These are phyloP conservation scores for Charaxes varanes DNA, from an alignment of 1,140 invertebrate species.

Conservation along the genomic window DNA sequence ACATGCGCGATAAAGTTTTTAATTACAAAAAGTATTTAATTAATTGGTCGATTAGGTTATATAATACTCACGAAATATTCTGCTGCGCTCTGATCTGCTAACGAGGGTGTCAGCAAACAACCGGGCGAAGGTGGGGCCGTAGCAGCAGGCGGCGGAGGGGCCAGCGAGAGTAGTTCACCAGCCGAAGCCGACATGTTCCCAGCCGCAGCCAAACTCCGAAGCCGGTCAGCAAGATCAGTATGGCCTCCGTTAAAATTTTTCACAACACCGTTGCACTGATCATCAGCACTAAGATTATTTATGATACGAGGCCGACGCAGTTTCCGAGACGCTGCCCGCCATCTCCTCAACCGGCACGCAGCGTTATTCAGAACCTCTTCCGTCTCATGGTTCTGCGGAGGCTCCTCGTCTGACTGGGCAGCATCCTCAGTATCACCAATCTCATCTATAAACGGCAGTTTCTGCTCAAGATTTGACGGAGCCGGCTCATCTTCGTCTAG, in stretches of 20 bases:
- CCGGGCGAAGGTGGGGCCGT: conserved; percentile 62
- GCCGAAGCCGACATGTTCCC: conserved; percentile 70
- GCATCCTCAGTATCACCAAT: conserved; percentile 33
- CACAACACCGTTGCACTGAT: conserved; percentile 36
- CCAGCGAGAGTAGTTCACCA: conserved; percentile 66
- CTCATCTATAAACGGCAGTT: conserved; percentile 60
- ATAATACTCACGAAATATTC: conserved; percentile 64
- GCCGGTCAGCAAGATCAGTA: conserved; percentile 55
- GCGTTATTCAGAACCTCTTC: conserved; percentile 62
- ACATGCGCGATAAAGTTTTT: no score
- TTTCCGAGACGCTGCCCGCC: conserved; percentile 59
- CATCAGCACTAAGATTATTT: conserved; percentile 57
- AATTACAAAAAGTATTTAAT: no score
- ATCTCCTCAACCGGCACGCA: conserved; percentile 50
- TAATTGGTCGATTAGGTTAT: no score
- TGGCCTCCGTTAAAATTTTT: conserved; percentile 47
- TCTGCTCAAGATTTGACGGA: conserved; percentile 35
- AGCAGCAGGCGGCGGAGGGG: conserved; percentile 67
- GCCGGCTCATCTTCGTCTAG: conserved; percentile 42
- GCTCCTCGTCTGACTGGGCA: conserved; percentile 52
- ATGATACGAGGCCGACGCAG: conserved; percentile 52
- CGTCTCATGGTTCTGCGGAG: conserved; percentile 38
- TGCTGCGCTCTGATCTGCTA: conserved; percentile 55
- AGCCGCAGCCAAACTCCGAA: conserved; percentile 72
- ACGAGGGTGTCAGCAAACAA: conserved; percentile 53